Evolutionary conservation across 2,113 vertebrate genomes (phyloP).

Genomic region (Apteryx owenii): DNA sequence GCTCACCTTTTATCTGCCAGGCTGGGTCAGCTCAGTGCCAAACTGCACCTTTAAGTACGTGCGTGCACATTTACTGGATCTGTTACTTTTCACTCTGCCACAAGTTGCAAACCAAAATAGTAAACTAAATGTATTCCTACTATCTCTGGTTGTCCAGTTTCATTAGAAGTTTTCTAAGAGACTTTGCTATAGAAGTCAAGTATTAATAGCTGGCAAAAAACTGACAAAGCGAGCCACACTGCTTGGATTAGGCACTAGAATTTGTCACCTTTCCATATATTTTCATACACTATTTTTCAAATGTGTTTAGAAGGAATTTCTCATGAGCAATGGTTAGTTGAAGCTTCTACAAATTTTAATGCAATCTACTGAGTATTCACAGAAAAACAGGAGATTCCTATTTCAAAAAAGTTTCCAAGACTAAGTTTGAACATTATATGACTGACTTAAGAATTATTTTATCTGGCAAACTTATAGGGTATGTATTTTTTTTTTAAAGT

Average conservation of each 20-base stretch:
- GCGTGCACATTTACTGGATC: not conserved
- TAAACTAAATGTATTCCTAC: not conserved
- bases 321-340: not conserved
- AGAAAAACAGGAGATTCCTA: not conserved
- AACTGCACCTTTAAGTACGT: fast-evolving
- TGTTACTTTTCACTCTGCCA: not conserved
- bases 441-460: not conserved
- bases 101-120: not conserved
- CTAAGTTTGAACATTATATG: not conserved
- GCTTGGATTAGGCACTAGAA: no score
- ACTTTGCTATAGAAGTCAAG: not conserved
- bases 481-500: not conserved
- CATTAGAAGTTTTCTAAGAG: not conserved
- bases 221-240: not conserved
- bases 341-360: not conserved
- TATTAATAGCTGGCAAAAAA: not conserved
- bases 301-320: not conserved
- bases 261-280: not conserved
- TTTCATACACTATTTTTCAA: not conserved
- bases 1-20: not conserved
- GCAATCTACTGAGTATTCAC: not conserved
- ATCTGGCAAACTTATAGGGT: not conserved
- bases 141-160: not conserved
- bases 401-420: not conserved
- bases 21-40: not conserved